phyloP scores from a whole-genome alignment of 2,888 invertebrate species.

The Drosophila buzzatii region DNA sequence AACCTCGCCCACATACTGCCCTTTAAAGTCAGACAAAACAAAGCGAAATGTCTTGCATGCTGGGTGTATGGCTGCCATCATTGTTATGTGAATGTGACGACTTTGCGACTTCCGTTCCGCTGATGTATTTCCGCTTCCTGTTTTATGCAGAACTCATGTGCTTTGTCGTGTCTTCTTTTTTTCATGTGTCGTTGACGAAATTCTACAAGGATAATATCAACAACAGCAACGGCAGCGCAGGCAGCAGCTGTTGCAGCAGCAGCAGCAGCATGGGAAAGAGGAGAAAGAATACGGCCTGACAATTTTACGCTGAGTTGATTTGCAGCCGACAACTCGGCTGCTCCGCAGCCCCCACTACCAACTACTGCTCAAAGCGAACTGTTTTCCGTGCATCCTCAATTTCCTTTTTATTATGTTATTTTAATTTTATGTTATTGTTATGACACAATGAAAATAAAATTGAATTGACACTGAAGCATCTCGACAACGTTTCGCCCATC shows the following conservation, averaged over 20 bases:
- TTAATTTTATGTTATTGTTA: slow-evolving; percentile 86
- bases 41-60: slow-evolving; percentile 51
- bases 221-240: slow-evolving; percentile 30
- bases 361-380: not conserved
- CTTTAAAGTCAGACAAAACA: slow-evolving; percentile 60
- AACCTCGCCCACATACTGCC: not conserved
- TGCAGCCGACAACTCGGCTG: slow-evolving; percentile 53
- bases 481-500: slow-evolving; percentile 25
- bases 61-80: slow-evolving; percentile 62
- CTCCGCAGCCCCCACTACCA: not conserved
- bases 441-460: slow-evolving; percentile 86
- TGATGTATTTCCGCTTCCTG: slow-evolving; percentile 84
- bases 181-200: slow-evolving; percentile 34
- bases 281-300: slow-evolving; percentile 53
- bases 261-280: slow-evolving; percentile 12
- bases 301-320: slow-evolving; percentile 83
- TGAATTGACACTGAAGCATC: slow-evolving; percentile 85
- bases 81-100: slow-evolving; percentile 77
- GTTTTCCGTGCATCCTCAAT: slow-evolving; percentile 82
- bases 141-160: slow-evolving; percentile 73
- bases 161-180: slow-evolving; percentile 34
- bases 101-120: slow-evolving; percentile 84
- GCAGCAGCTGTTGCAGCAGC: slow-evolving; percentile 22
- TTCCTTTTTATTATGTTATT: slow-evolving; percentile 86
- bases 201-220: slow-evolving; percentile 76